A percentile compares a stretch with the other conserved stretches of the same genome.
Conservation (phyloP, 2,888 invertebrate genomes). For the Scaptomyza tumidula region DNA sequence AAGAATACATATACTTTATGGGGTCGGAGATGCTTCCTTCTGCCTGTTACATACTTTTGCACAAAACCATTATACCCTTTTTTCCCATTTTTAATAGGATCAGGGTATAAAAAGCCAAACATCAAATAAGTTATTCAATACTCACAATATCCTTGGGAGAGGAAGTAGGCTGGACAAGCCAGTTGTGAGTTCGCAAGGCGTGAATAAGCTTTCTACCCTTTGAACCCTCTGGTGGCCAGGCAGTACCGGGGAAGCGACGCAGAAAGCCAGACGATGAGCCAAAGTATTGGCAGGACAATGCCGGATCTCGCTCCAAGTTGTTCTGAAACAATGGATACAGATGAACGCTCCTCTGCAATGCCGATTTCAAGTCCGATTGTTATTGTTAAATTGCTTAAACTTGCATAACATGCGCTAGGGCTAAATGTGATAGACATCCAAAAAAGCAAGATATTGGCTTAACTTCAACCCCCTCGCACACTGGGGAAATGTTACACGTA, state of each 20-base stretch:
- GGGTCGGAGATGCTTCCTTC: no score
- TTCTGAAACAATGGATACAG: slow-evolving; percentile 94
- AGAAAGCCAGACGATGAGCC: slow-evolving; percentile 98
- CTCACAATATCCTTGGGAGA: slow-evolving; percentile 97
- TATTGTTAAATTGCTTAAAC: no score
- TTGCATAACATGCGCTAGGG: no score
- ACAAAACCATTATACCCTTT: no score
- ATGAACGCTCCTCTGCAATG: slow-evolving; percentile 97
- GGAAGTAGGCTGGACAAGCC: slow-evolving; percentile 98
- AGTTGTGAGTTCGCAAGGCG: slow-evolving; percentile 96
- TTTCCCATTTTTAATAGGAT: no score
- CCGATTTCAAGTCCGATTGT: slow-evolving; percentile 92
- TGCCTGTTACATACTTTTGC: no score
- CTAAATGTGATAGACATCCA: no score
- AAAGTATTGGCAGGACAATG: slow-evolving; percentile 99
- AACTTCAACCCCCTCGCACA: no score
- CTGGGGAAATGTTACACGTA: no score
- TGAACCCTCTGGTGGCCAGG: slow-evolving; percentile 93
- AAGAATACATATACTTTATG: no score
- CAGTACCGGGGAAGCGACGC: slow-evolving; percentile 97
- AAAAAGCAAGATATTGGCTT: no score
- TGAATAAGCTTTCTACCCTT: slow-evolving; percentile 93
- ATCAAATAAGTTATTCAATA: background rate
- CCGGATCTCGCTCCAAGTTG: slow-evolving; percentile 95
- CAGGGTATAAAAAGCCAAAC: background rate